Evolutionary conservation across 2,797 vertebrate genomes (phyloP), one percentile per base, ranked within the genome.

Genomic region (Myripristis jacobus): DNA sequence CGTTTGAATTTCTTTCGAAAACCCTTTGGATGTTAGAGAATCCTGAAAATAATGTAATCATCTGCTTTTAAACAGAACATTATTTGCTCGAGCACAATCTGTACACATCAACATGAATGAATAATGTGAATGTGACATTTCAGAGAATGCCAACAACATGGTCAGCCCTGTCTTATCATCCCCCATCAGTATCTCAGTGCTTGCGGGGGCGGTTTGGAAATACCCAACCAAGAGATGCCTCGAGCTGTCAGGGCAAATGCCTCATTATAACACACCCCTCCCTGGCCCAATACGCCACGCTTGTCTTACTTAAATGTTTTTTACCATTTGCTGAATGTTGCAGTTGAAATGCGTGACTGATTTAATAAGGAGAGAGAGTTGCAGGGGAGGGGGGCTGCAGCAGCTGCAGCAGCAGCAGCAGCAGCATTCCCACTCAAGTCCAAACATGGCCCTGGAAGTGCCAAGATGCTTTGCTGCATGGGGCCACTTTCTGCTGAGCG

Each of bases 401-500:
- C 38, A 43, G 75, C 55, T 18, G 60, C 50, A 22, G 75, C 64
- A 72, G 71, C 59, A 72, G 77, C 84, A 67, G 74, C 12, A n/a
- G 58, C 64, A 25, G 21, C 2, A 12, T 50, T 53, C 82, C 56
- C 74, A 4, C 62, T 70, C 34, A 15, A 74, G 73, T 70, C 75
- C 25, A 6, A 66, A 22, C 55, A 70, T 7, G 79, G 75, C 77
- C 79, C 74, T 16, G 62, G n/a, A 63, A 80, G 81, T 70, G 85
- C 64, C 76, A 65, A 2, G 62, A 74, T 38, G 79, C 73, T 61
- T 4, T 78, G 81, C 82, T 84, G 83, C 83, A 81, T 46, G 85
- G 87, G 84, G 82, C 83, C 82, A 76, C 87, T 90, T 91, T 91
- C 75, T 92, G 91, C 91, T 91, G 91, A 93, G 87, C 74, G 80